Evolutionary conservation across 2,113 vertebrate genomes (phyloP).

Genomic region (Pelodiscus sinensis): DNA sequence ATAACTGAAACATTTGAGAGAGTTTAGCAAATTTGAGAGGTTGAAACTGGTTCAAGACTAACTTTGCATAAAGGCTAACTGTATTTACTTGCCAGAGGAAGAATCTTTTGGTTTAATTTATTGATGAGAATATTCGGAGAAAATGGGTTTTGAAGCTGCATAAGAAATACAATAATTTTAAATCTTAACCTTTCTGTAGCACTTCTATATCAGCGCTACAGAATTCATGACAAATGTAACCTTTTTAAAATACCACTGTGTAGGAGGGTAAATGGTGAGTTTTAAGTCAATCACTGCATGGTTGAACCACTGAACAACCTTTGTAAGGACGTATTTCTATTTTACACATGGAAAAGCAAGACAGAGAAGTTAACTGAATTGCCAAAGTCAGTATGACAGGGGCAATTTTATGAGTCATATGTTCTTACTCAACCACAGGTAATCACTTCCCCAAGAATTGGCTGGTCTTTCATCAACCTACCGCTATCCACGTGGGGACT

Average conservation of each 20-base stretch:
- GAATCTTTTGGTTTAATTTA: neutral
- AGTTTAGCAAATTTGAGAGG: neutral
- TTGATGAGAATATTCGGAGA: neutral
- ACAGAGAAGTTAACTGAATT: neutral
- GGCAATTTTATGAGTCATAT: neutral
- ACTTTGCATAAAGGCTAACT: neutral
- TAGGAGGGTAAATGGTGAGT: neutral
- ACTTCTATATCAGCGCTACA: accelerated
- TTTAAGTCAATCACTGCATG: neutral
- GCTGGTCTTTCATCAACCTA: too few species aligned
- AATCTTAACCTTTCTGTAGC: neutral
- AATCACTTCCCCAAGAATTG: too few species aligned
- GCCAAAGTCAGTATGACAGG: neutral
- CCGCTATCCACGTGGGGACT: too few species aligned
- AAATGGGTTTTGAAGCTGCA: neutral
- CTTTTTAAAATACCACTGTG: neutral
- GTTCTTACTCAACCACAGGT: neutral
- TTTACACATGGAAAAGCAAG: neutral
- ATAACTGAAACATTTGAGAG: constrained; percentile 11
- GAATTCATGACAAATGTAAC: neutral
- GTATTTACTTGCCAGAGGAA: neutral
- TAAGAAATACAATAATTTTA: neutral
- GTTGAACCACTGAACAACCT: neutral
- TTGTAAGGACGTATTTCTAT: neutral
- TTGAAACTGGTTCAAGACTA: neutral